These are phyloP conservation scores for Agonopterix subpropinquella DNA, from an alignment of 2,888 invertebrate species.

Conservation along the genomic window DNA sequence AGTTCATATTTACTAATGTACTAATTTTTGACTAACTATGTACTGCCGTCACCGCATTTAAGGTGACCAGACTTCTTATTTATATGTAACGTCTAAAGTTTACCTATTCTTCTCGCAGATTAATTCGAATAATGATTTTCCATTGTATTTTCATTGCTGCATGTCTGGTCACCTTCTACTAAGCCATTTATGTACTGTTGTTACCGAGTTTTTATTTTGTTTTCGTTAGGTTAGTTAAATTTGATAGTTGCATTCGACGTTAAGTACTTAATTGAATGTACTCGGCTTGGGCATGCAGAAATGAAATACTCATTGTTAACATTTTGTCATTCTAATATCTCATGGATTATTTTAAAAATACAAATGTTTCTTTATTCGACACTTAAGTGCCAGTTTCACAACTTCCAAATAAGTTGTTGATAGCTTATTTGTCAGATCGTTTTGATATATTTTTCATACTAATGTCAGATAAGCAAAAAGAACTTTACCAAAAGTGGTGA, in stretches of 20 bases:
- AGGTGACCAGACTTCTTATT: constrained; percentile 62
- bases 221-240: constrained; percentile 28
- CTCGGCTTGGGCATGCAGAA: constrained; percentile 75
- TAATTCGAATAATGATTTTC: not conserved
- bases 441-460: no score
- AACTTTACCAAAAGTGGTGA: no score
- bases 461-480: no score
- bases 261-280: constrained; percentile 47
- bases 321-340: constrained; percentile 31
- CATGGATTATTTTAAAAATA: constrained; percentile 41
- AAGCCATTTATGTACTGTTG: constrained; percentile 32
- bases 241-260: constrained; percentile 57
- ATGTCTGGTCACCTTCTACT: constrained; percentile 71
- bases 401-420: no score
- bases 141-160: constrained; percentile 56
- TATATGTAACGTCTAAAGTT: not conserved
- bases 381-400: no score
- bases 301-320: constrained; percentile 55
- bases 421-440: no score
- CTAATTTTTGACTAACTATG: constrained; percentile 26
- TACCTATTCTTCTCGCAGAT: not conserved
- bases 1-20: constrained; percentile 31
- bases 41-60: constrained; percentile 64
- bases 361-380: no score
- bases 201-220: constrained; percentile 42